Conservation (phyloP, 2,113 vertebrate species). For the Chaetops frenatus region DNA sequence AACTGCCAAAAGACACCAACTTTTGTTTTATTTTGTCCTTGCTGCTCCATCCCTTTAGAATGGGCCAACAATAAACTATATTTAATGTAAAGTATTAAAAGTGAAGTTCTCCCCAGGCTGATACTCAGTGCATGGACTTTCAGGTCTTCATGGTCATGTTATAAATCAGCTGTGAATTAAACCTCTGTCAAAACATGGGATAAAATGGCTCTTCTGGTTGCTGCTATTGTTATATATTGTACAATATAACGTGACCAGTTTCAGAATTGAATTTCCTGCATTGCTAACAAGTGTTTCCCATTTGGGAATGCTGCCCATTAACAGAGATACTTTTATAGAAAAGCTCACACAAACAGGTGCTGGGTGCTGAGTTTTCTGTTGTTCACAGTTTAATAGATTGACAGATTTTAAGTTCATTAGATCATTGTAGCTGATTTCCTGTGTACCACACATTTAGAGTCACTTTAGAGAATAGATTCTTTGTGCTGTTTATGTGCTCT, state of each 20-base stretch:
- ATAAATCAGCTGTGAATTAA: constrained; percentile 64
- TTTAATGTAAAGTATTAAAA: constrained; percentile 38
- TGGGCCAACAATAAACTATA: constrained; percentile 34
- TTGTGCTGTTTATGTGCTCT: neutral
- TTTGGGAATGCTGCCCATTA: neutral
- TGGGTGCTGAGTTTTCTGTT: neutral
- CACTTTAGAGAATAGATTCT: neutral
- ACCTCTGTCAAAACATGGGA: constrained; percentile 51
- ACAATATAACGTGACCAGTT: neutral
- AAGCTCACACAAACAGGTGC: neutral
- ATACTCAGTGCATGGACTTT: constrained; percentile 26
- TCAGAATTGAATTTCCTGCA: constrained; percentile 50
- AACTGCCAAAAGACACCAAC: constrained; percentile 33
- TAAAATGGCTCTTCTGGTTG: constrained; percentile 16
- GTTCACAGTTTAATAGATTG: neutral
- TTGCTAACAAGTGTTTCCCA: neutral
- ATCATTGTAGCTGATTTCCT: neutral
- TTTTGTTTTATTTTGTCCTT: constrained; percentile 60
- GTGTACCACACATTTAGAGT: neutral
- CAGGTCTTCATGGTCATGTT: neutral
- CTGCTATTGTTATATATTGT: constrained; percentile 30
- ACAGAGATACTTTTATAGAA: neutral
- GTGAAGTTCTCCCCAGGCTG: constrained; percentile 13
- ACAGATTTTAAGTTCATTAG: neutral
- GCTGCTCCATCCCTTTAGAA: constrained; percentile 17